Evolutionary conservation across 2,888 invertebrate genomes (phyloP), one percentile per base, ranked within the genome.

Genomic region (Phaedon cochleariae): DNA sequence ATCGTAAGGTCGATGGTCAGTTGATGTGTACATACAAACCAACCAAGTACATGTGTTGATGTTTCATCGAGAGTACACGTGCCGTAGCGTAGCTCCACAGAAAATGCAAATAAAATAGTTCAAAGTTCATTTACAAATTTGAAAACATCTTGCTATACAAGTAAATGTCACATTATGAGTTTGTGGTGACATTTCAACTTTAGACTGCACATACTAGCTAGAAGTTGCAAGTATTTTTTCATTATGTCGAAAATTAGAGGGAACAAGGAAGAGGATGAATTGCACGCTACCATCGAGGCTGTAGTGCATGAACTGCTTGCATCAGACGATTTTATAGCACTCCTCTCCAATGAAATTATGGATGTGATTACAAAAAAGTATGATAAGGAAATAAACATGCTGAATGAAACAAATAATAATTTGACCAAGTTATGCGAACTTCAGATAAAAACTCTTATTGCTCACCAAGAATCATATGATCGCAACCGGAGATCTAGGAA

Each of bases 51-150:
- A n/a, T 26, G 26, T 41, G 51, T 51, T n/a, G 6, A 51, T 52
- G 52, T 52, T 17, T 52, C 52, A 15, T 52, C 31, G 52, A n/a
- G 52, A 52, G 52, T 52, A 52, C 17, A 52, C 31, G 52, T 52
- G 31, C 26, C 26, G 52, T 29, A 26, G 52, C 52, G 31, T 15
- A 52, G 29, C 26, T 52, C 52, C 52, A 52, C 52, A 52, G 29
- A 26, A 52, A 52, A 52, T 20, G 12, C 31, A 29, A 52, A 52
- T 10, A 52, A 52, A 31, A 12, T 12, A 31, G 1, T 10, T 26
- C 22, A 29, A 15, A 52, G 52, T 52, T n/a, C 52, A 52, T 26
- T 52, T 29, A 29, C 12, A 29, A 52, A 52, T 52, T 29, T 31
- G 52, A 31, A 52, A 52, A 29, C 12, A 15, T 52, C 52, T 52